Base-by-base conservation (phyloP, 2,888 invertebrate species). In the Chrysopilus asiliformis region DNA sequence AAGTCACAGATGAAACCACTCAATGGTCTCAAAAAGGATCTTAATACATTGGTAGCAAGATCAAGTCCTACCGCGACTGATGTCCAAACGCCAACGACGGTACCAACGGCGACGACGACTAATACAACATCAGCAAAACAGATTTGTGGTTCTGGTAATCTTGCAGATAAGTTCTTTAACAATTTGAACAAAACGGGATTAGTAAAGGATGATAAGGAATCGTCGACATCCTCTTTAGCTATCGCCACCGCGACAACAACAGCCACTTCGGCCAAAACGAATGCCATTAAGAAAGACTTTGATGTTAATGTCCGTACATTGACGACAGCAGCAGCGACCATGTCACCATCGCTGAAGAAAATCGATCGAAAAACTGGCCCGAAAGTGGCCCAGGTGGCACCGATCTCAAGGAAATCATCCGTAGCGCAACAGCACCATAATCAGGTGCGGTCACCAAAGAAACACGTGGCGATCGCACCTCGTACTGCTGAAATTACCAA, bases 1-100 rank as follows among this genome's bases (percentile, higher is more conserved):
- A 85, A 80, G 58, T 76, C 82, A 44, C 84, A 84, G 63, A 76
- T 81, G 68, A 85, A 84, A 64, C 74, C 78, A 19, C 70, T 72
- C 46, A 70, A 68, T 51, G 63, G 59, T 41, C 53, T 68, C 45
- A 69, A 68, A 50, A 66, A 68, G 32, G 70, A 68, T 39, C 50
- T 55, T 31, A 31, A 30, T 34, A 35, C 30, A 32, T 28, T 34
- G 12, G 37, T 38, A 17, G 19, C 34, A 16, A 34, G 36, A 32
- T 14, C 36, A 20, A n/a, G n/a, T n/a, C n/a, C 37, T n/a, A 13
- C 15, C 19, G 20, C 19, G 5, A 28, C 17, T 13, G 34, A 34
- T 19, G 16, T 27, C n/a, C 34, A 34, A 26, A 10, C 24, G 16
- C n/a, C n/a, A n/a, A n/a, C n/a, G n/a, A n/a, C n/a, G n/a, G n/a